Conservation (phyloP, 1,140 invertebrate genomes). For the Galendromus occidentalis region DNA sequence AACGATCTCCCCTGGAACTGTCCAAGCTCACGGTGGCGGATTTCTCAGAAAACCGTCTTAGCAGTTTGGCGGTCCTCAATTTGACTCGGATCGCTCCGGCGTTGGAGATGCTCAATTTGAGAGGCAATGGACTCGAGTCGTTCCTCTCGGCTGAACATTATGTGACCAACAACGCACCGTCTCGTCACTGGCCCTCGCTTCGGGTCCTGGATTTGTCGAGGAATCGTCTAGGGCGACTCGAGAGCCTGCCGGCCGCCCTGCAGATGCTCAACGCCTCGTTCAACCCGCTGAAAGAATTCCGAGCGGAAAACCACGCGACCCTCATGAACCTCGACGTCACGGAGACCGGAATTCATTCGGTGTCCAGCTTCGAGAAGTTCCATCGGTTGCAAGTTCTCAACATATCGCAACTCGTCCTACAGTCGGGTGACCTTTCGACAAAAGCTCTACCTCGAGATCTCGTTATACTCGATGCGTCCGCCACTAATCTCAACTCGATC, state of each 20-base stretch:
- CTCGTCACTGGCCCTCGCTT: not conserved
- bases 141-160: not conserved
- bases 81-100: not conserved
- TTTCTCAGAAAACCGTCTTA: conserved; percentile 8
- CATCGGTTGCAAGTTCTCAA: conserved; percentile 2
- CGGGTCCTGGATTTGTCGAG: conserved; percentile 5
- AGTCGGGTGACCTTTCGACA: not conserved
- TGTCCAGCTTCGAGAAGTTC: too few relatives aligned
- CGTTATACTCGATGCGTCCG: not conserved
- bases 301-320: not conserved
- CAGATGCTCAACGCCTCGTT: conserved; percentile 8
- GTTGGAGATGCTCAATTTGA: conserved; percentile 2
- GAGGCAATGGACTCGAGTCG: conserved; percentile 8
- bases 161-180: not conserved
- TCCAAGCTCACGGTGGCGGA: not conserved
- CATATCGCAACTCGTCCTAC: not conserved
- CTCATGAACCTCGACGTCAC: not conserved
- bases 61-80: not conserved
- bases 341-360: not conserved
- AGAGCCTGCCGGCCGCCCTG: not conserved
- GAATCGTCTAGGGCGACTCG: not conserved
- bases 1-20: not conserved
- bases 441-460: not conserved
- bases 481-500: not conserved
- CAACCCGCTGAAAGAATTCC: not conserved